Base-by-base conservation (phyloP, 2,797 vertebrate genomes). In the Pangasius krempfi region DNA sequence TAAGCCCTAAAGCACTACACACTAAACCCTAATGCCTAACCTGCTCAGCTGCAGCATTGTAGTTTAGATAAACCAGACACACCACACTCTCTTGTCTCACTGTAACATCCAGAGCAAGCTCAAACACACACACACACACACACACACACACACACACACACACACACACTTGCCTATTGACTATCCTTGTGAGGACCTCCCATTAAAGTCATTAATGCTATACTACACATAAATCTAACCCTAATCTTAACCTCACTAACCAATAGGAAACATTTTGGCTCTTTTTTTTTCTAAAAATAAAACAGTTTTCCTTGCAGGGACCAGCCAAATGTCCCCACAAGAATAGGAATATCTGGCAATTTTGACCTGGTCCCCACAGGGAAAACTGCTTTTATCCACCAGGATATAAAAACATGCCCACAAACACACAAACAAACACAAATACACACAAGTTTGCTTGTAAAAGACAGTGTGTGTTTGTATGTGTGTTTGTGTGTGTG, bases 31-130 rank as follows among this genome's bases (percentile, higher is more conserved):
- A 84, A 66, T 25, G 5, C 58, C 81, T 56, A 60, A 85, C 37
- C 92, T 89, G 56, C 85, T 92, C 92, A 91, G 18, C 44, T 92
- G 90, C 84, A 86, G 78, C 81, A 62, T 54, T 52, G 89, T 91
- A 92, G 89, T 94, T 94, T 93, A 92, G 93, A 92, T 91, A 90
- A 86, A 78, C 14, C 72, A 79, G 87, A 50, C 13, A 82, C 30
- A 33, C 84, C 40, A n/a, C 4, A 87, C 37, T 50, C 33, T 83
- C 16, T 81, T 33, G 30, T 12, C 37, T 88, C 70, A 76, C 80
- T 91, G n/a, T 89, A 90, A 84, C 37, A 76, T 84, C 89, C 90
- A 89, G 90, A 89, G 89, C 88, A 73, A 85, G 27, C 72, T 30
- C 37, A 37, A 73, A n/a, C 73, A 16, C 25, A 27, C 44, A 47